Percentiles rank a stretch among this genome's conserved stretches.
phyloP scores from a whole-genome alignment of 2,888 invertebrate species.

The Odontothrips loti region DNA sequence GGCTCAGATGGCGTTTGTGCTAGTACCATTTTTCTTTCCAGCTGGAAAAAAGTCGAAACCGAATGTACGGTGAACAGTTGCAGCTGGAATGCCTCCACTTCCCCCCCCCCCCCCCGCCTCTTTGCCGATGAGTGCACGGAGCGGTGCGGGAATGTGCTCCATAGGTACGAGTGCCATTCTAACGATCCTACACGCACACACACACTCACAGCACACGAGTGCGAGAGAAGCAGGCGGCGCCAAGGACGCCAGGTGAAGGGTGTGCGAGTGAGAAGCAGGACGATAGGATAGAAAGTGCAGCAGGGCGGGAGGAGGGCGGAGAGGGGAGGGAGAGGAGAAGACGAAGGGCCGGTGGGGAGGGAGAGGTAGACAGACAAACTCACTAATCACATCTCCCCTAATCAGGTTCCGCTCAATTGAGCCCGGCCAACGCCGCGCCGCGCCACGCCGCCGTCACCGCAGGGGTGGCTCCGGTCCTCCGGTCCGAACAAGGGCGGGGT shows the following conservation, averaged over 20 bases:
- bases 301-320: background rate
- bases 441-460: too few relatives aligned
- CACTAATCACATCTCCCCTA: slow-evolving; percentile 20
- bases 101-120: too few relatives aligned
- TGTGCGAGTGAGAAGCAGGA: background rate
- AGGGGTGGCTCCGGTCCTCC: background rate
- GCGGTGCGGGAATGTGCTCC: background rate
- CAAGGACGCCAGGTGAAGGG: background rate
- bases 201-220: background rate
- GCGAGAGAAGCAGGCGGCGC: background rate
- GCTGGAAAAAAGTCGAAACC: too few relatives aligned
- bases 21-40: too few relatives aligned
- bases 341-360: background rate
- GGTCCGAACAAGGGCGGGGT: background rate
- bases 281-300: background rate
- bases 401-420: slow-evolving; percentile 20
- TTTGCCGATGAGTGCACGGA: background rate
- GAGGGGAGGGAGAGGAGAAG: background rate
- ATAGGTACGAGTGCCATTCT: too few relatives aligned
- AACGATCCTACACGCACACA: background rate
- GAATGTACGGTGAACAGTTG: too few relatives aligned
- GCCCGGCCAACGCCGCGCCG: background rate
- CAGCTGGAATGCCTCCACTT: too few relatives aligned
- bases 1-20: too few relatives aligned
- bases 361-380: slow-evolving; percentile 17